Evolutionary conservation across 2,797 vertebrate genomes (phyloP), one percentile per base, ranked within the genome.

Genomic region (Centropyge bicolor): DNA sequence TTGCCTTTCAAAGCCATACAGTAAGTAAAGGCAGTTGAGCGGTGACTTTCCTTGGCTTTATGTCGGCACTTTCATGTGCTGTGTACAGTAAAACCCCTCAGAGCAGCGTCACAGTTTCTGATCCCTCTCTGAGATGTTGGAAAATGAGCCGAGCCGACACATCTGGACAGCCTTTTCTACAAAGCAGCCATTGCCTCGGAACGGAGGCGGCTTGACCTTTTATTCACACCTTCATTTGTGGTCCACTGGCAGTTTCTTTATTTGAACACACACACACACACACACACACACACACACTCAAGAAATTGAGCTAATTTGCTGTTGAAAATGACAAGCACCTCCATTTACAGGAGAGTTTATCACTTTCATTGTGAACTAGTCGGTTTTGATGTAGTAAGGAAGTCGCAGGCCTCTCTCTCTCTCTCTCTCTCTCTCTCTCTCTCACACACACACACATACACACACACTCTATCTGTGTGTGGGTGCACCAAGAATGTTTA

Each of bases 401-500:
- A 90, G 79, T 86, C 63, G 14, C 69, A 85, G 63, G 20, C 31
- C 65, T 80, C 40, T 52, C 8, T 64, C 52, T 45, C 17, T 59
- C 24, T 48, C 40, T 38, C 3, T 38, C 10, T 10, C 17, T 11
- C n/a, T n/a, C n/a, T n/a, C n/a, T n/a, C n/a, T n/a, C n/a, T n/a
- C n/a, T n/a, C n/a, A n/a, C 57, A 45, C 69, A 57, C 17, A 24
- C 57, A n/a, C 40, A 35, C n/a, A n/a, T n/a, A n/a, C n/a, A n/a
- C 59, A 36, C 49, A 22, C 64, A 27, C 9, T 20, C 24, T 51
- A 2, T 41, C 0, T 51, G n/a, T 78, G 57, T 70, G 84, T 76
- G 63, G 64, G 70, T 78, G 74, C 76, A 66, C 24, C 69, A 88
- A 83, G 81, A 80, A 84, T 86, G 81, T 86, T 56, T 83, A 79